These are phyloP conservation scores for Dolichoris vasculosae DNA, from an alignment of 1,140 invertebrate genomes.

Conservation along the genomic window DNA sequence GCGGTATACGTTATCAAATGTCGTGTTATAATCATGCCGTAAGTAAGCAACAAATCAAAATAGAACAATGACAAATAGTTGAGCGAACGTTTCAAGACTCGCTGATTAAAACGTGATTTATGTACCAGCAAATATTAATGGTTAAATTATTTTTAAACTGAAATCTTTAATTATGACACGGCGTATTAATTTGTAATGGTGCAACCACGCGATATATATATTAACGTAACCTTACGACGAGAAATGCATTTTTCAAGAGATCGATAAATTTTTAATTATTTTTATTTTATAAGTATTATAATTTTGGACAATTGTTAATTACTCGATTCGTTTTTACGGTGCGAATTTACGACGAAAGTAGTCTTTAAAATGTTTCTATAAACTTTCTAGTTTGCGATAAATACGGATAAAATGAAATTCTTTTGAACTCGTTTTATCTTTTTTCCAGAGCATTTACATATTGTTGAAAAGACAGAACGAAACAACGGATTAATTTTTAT, in stretches of 20 bases:
- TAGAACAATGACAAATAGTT: constrained; percentile 15
- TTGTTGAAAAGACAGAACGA: too few relatives aligned
- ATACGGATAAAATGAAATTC: too few relatives aligned
- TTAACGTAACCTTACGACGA: not conserved
- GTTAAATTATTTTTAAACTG: constrained; percentile 18
- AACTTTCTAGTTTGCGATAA: too few relatives aligned
- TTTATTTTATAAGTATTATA: not conserved
- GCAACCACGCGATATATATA: not conserved
- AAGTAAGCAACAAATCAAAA: constrained; percentile 15
- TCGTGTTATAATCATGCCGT: not conserved
- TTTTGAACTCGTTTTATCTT: too few relatives aligned
- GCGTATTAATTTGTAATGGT: not conserved
- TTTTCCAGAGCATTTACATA: too few relatives aligned
- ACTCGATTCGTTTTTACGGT: too few relatives aligned
- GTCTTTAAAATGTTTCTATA: too few relatives aligned
- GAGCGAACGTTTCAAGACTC: constrained; percentile 21
- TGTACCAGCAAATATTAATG: not conserved
- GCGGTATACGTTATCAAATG: not conserved
- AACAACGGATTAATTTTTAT: too few relatives aligned
- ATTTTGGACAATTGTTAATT: too few relatives aligned
- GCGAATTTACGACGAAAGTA: too few relatives aligned
- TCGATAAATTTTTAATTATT: not conserved
- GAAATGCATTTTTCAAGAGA: not conserved
- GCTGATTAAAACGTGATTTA: constrained; percentile 7
- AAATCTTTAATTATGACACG: not conserved